Percentiles rank a stretch among this genome's conserved stretches.
Evolutionary conservation across 2,797 vertebrate species (phyloP).

Genomic region (Danio tinwini): DNA sequence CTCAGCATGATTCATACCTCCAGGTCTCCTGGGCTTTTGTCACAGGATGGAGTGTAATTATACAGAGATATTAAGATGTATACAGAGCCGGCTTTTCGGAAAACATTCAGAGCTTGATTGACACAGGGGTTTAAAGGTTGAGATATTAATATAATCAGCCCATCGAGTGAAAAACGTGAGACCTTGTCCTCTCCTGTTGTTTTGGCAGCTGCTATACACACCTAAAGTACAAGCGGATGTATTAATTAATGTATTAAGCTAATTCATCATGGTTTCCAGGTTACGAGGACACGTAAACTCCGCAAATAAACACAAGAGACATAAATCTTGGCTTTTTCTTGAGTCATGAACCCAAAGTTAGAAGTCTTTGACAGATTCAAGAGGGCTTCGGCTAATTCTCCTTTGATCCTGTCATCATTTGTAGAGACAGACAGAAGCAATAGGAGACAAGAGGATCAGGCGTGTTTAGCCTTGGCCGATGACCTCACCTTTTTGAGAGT

Average conservation of each 20-base stretch:
- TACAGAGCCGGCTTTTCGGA: background rate
- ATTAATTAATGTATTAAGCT: constrained; percentile 72
- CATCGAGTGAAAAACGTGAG: constrained; percentile 53
- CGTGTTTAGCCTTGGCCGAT: constrained; percentile 56
- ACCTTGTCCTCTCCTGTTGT: constrained; percentile 55
- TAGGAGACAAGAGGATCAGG: constrained; percentile 43
- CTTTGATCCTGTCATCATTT: constrained; percentile 38
- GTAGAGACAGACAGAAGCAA: constrained; percentile 15
- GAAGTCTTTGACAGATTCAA: constrained; percentile 30
- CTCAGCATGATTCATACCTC: constrained; percentile 28
- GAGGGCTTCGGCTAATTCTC: constrained; percentile 41
- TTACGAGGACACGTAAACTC: constrained; percentile 50
- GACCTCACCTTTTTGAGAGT: constrained; percentile 40
- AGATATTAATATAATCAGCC: constrained; percentile 44
- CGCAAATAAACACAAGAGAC: constrained; percentile 52
- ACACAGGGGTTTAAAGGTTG: constrained; percentile 33
- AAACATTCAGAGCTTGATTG: constrained; percentile 17
- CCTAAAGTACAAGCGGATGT: constrained; percentile 73
- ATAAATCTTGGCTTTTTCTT: constrained; percentile 39
- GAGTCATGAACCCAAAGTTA: constrained; percentile 50
- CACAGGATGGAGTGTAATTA: constrained; percentile 24
- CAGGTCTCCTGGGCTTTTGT: constrained; percentile 13
- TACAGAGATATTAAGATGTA: constrained; percentile 23
- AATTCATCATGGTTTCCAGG: constrained; percentile 66
- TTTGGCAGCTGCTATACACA: constrained; percentile 67